Evolutionary conservation across 2,888 invertebrate species (phyloP).

Genomic region (Tipula helvola): DNA sequence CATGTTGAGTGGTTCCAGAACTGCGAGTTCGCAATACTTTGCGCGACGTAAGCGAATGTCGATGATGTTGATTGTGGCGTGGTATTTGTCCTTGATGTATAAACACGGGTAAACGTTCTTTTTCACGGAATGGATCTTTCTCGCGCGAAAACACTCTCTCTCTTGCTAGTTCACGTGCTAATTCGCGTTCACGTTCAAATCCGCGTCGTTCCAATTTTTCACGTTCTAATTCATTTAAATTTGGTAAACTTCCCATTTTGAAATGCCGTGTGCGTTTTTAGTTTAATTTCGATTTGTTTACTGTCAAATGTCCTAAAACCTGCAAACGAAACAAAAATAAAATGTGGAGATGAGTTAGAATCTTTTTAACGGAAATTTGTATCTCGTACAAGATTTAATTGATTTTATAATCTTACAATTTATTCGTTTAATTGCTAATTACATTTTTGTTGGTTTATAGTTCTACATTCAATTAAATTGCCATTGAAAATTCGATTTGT

Average conservation of each 20-base stretch:
- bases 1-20: constrained; percentile 31
- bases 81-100: constrained; percentile 25
- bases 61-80: constrained; percentile 23
- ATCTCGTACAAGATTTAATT: neutral
- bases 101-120: constrained; percentile 27
- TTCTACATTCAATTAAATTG: neutral
- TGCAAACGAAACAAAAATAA: neutral
- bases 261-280: no score
- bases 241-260: constrained; percentile 52
- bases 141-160: constrained; percentile 25
- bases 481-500: neutral
- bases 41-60: constrained; percentile 32
- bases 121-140: constrained; percentile 18
- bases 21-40: constrained; percentile 32
- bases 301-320: neutral
- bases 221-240: constrained; percentile 46
- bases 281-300: neutral
- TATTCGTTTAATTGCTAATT: neutral
- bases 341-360: neutral
- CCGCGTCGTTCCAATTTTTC: constrained; percentile 25
- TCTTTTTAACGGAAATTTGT: neutral
- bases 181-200: constrained; percentile 29
- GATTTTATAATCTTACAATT: neutral
- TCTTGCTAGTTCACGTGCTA: constrained; percentile 17
- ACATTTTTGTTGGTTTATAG: neutral